Percentiles rank a stretch among this genome's conserved stretches.
Conservation (phyloP, 35 echinoderm and acorn worm species). For the Apostichopus californicus region DNA sequence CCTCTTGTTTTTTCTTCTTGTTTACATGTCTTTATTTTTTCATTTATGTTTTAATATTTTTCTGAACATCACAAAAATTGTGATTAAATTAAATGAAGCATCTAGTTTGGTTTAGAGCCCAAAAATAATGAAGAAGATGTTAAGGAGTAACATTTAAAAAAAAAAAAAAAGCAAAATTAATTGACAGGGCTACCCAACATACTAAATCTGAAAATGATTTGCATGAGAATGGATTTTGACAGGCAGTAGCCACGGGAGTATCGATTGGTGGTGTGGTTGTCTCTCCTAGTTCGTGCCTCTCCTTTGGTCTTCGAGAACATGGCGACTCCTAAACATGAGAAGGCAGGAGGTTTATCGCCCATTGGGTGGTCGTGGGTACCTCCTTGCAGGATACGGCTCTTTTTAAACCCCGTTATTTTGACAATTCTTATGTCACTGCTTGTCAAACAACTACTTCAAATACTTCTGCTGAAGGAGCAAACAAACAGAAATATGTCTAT, state of each 20-base stretch:
- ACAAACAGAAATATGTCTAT: neutral
- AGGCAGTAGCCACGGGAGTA: constrained; percentile 11
- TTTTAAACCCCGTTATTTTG: neutral
- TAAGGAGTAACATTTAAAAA: no score
- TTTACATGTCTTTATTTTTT: no score
- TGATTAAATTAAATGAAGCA: neutral
- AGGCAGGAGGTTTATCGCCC: constrained; percentile 11
- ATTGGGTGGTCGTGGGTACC: constrained; percentile 23
- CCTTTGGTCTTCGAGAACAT: constrained; percentile 38
- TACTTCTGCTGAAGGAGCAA: neutral
- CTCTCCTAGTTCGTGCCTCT: neutral
- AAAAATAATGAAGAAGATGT: no score
- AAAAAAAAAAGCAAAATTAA: no score
- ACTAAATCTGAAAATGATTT: neutral
- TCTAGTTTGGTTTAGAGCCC: no score
- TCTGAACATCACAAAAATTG: neutral
- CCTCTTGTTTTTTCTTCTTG: no score
- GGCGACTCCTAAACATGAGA: constrained; percentile 33
- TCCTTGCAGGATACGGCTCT: constrained; percentile 18
- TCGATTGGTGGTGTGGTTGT: neutral
- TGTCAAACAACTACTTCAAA: neutral
- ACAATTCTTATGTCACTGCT: constrained; percentile 12
- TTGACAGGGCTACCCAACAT: neutral
- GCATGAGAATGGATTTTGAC: constrained; percentile 26
- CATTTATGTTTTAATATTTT: neutral